Evolutionary conservation across 92 coral and sea anemone species (phyloP).

Genomic region (Epizoanthus stellaris): DNA sequence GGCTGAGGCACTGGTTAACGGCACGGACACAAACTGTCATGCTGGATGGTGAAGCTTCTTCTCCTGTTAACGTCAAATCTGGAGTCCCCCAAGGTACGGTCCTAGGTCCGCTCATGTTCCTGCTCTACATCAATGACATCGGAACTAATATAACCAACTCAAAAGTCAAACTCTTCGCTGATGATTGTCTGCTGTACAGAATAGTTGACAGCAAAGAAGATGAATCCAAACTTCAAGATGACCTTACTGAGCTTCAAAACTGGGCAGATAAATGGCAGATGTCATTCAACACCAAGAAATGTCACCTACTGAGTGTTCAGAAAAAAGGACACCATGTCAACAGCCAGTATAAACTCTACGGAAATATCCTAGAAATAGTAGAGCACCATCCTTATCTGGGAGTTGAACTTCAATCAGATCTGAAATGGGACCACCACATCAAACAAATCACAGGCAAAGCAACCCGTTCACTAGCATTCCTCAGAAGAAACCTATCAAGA

Average conservation of each 20-base stretch:
- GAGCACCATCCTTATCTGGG: slow-evolving; percentile 38
- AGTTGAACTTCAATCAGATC: not conserved
- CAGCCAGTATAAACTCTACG: slow-evolving; percentile 24
- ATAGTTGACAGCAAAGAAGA: too few relatives aligned
- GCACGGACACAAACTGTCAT: too few relatives aligned
- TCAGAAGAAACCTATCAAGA: slow-evolving; percentile 18
- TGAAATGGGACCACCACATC: slow-evolving; percentile 36
- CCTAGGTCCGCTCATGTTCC: too few relatives aligned
- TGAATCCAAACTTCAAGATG: not conserved
- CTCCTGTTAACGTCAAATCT: too few relatives aligned
- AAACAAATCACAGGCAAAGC: slow-evolving; percentile 23
- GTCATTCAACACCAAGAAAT: slow-evolving; percentile 6
- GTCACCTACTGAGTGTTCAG: slow-evolving; percentile 3
- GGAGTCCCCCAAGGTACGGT: too few relatives aligned
- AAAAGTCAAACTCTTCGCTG: too few relatives aligned
- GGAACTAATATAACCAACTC: too few relatives aligned
- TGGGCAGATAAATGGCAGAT: slow-evolving; percentile 33
- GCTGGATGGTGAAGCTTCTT: too few relatives aligned
- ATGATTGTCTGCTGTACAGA: too few relatives aligned
- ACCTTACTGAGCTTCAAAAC: slow-evolving; percentile 9
- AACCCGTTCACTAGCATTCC: slow-evolving; percentile 20
- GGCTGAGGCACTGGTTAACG: too few relatives aligned
- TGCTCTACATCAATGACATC: too few relatives aligned
- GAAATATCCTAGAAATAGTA: slow-evolving; percentile 11
- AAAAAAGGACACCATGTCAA: slow-evolving; percentile 23